Evolutionary conservation across 2,113 vertebrate genomes (phyloP).

Genomic region (Heptranchias perlo): DNA sequence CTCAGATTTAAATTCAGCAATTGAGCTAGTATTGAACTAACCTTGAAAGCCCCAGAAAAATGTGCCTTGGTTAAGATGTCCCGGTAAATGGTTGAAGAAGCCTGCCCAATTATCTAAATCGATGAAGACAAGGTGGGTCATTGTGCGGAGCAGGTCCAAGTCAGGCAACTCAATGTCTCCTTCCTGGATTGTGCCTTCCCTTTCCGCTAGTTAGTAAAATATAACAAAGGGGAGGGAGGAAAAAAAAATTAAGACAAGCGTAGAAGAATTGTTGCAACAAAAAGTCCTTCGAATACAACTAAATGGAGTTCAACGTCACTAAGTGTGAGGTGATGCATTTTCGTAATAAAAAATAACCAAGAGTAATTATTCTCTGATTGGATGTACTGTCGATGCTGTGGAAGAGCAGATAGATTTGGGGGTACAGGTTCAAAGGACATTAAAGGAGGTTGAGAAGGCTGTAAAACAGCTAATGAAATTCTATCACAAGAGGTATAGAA

Average conservation of each 20-base stretch:
- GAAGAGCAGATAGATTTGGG: too few species aligned
- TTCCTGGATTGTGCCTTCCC: not conserved
- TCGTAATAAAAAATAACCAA: too few species aligned
- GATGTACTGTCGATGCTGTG: too few species aligned
- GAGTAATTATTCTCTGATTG: too few species aligned
- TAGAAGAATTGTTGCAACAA: not conserved
- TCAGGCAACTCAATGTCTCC: slow-evolving; percentile 64
- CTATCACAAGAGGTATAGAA: too few species aligned
- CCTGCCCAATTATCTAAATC: slow-evolving; percentile 75
- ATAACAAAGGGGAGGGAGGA: not conserved
- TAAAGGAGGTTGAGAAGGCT: too few species aligned
- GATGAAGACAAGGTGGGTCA: slow-evolving; percentile 73
- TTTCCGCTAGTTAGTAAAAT: not conserved
- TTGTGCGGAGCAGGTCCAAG: slow-evolving; percentile 68
- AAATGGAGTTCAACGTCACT: too few species aligned
- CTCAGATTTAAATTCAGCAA: too few species aligned
- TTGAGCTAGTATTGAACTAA: too few species aligned
- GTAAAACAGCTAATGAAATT: too few species aligned
- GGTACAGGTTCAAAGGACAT: too few species aligned
- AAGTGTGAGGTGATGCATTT: too few species aligned
- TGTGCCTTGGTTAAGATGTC: slow-evolving; percentile 68
- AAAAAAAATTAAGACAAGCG: not conserved
- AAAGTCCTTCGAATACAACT: not conserved
- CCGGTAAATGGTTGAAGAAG: slow-evolving; percentile 65
- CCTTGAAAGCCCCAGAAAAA: slow-evolving; percentile 79